Conservation (phyloP, 2,797 vertebrate genomes). For the Pangasius mekongensis region DNA sequence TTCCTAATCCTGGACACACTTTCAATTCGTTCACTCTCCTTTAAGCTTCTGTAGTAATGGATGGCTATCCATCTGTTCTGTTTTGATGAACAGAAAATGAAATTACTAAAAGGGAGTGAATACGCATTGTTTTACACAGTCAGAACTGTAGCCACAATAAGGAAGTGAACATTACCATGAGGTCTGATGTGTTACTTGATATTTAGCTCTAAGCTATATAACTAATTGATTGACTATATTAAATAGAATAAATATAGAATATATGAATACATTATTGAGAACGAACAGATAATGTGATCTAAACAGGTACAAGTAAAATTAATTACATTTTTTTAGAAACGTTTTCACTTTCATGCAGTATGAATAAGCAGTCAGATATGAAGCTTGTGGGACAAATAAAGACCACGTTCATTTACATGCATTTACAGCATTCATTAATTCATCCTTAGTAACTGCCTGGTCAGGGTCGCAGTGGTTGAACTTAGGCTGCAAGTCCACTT, state of each 20-base stretch:
- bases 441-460: constrained; percentile 1
- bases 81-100: constrained; percentile 11
- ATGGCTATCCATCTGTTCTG: constrained; percentile 20
- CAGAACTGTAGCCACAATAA: background rate
- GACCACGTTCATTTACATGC: background rate
- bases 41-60: background rate
- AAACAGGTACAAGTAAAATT: too few species aligned
- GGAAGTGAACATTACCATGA: background rate
- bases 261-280: background rate
- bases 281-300: background rate
- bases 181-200: background rate
- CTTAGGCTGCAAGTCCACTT: background rate
- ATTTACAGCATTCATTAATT: background rate
- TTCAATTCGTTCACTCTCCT: constrained; percentile 31
- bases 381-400: background rate
- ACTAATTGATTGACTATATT: background rate
- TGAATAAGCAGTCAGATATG: background rate
- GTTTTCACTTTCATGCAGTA: background rate
- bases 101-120: background rate
- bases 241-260: background rate
- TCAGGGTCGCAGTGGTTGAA: background rate
- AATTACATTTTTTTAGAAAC: too few species aligned
- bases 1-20: constrained; percentile 51
- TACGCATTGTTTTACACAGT: background rate
- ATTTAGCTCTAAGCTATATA: background rate